Evolutionary conservation across 2,113 vertebrate genomes (phyloP).

Genomic region (Gadus macrocephalus): DNA sequence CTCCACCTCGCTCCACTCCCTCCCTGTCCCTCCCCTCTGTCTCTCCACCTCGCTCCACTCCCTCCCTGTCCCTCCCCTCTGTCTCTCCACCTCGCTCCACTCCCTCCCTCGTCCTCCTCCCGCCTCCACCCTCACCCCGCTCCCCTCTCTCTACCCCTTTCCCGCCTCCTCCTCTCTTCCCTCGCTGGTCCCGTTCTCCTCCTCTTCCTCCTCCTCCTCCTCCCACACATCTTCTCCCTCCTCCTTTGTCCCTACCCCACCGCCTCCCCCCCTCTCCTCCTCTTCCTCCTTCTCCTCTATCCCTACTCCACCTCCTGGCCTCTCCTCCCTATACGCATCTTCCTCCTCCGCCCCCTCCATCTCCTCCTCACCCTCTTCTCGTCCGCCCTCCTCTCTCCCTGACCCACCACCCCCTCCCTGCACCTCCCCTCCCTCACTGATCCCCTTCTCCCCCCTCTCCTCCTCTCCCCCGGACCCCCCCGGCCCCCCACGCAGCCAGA

Average conservation of each 20-base stretch:
- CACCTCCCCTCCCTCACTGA: constrained; percentile 24
- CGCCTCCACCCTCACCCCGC: neutral
- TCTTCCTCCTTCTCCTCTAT: neutral
- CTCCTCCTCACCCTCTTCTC: neutral
- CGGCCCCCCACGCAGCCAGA: constrained; percentile 76
- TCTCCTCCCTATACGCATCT: neutral
- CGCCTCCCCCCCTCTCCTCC: constrained; percentile 24
- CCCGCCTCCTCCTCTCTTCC: neutral
- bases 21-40: constrained; percentile 14
- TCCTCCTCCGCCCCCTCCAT: neutral
- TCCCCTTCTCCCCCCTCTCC: constrained; percentile 20
- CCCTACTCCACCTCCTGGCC: constrained; percentile 7
- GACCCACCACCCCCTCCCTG: neutral
- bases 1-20: constrained; percentile 17
- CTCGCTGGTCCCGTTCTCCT: neutral
- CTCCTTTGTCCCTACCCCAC: neutral
- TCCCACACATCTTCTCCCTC: neutral
- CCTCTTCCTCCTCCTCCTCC: neutral
- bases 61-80: neutral
- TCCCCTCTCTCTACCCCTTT: constrained; percentile 13
- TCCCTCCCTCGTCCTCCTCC: neutral
- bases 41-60: too few relatives aligned
- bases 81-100: neutral
- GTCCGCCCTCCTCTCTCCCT: neutral
- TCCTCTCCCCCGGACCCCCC: constrained; percentile 1